A percentile compares a stretch with the other conserved stretches of the same genome.
Conservation (phyloP, 2,797 vertebrate genomes). For the Hipposideros larvatus region DNA sequence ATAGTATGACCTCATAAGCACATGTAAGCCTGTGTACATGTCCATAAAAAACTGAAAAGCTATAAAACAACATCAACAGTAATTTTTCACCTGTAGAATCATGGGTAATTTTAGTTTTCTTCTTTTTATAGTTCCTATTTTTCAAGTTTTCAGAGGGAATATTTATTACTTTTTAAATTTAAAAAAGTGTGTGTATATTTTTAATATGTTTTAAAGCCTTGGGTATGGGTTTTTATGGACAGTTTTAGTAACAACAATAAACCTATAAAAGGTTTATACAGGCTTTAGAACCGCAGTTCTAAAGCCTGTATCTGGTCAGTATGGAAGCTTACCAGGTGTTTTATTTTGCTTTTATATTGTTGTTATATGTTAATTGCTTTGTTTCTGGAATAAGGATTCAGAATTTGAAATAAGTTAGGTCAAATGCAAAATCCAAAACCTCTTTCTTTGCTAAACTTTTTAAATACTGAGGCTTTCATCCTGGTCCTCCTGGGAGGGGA, state of each 20-base stretch:
- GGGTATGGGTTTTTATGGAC: background rate
- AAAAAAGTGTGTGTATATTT: background rate
- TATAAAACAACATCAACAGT: background rate
- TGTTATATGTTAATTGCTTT: background rate
- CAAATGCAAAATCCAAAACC: background rate
- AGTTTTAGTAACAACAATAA: background rate
- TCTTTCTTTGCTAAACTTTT: background rate
- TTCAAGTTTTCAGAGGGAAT: background rate
- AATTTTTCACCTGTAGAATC: background rate
- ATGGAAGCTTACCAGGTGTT: background rate
- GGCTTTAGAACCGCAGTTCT: background rate
- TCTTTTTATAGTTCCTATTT: background rate
- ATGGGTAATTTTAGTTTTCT: background rate
- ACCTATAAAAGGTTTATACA: background rate
- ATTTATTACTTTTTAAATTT: background rate
- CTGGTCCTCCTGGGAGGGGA: background rate
- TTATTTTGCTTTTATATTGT: background rate
- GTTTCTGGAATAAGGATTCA: constrained; percentile 8
- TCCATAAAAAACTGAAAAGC: background rate
- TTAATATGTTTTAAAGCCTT: background rate
- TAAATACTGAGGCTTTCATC: background rate
- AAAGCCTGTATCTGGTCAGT: fast-evolving
- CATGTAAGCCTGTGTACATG: background rate
- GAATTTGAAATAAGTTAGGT: background rate
- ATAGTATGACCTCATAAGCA: background rate